phyloP scores from a whole-genome alignment of 1,140 invertebrate genomes.

The Drosophila nebulosa region DNA sequence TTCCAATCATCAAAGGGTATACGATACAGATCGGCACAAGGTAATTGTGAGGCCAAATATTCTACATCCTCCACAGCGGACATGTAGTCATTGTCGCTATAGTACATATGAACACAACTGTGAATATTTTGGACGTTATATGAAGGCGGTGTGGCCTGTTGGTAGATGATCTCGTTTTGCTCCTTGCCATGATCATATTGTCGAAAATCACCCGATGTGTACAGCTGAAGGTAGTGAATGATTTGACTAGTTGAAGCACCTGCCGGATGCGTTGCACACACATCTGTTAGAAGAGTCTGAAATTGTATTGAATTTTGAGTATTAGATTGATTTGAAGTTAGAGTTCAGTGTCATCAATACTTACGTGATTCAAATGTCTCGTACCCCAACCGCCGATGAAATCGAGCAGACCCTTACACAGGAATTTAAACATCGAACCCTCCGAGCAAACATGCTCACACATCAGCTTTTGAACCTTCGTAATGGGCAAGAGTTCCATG shows the following conservation, averaged over 20 bases:
- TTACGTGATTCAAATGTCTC: slow-evolving; percentile 70
- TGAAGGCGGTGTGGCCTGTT: slow-evolving; percentile 81
- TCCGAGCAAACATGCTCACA: slow-evolving; percentile 67
- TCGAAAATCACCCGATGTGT: slow-evolving; percentile 67
- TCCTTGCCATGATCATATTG: slow-evolving; percentile 81
- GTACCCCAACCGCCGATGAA: slow-evolving; percentile 76
- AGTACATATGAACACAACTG: slow-evolving; percentile 85
- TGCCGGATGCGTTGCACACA: slow-evolving; percentile 73
- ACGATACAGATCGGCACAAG: slow-evolving; percentile 75
- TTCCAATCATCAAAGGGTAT: slow-evolving; percentile 82
- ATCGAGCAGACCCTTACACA: slow-evolving; percentile 63
- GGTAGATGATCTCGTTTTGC: slow-evolving; percentile 81
- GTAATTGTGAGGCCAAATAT: slow-evolving; percentile 80
- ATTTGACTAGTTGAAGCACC: slow-evolving; percentile 82
- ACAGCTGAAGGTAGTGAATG: slow-evolving; percentile 82
- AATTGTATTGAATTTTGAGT: not conserved
- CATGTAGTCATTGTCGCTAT: slow-evolving; percentile 85
- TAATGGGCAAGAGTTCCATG: slow-evolving; percentile 70
- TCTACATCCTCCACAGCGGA: slow-evolving; percentile 82
- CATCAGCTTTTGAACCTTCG: slow-evolving; percentile 57
- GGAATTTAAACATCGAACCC: slow-evolving; percentile 60
- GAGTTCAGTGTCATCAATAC: not conserved
- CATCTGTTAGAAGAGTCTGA: slow-evolving; percentile 65
- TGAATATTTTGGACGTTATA: slow-evolving; percentile 84
- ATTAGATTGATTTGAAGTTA: not conserved